A percentile compares a stretch with the other conserved stretches of the same genome.
Conservation (phyloP, 2,888 invertebrate species). For the Dolichopus griseipennis region DNA sequence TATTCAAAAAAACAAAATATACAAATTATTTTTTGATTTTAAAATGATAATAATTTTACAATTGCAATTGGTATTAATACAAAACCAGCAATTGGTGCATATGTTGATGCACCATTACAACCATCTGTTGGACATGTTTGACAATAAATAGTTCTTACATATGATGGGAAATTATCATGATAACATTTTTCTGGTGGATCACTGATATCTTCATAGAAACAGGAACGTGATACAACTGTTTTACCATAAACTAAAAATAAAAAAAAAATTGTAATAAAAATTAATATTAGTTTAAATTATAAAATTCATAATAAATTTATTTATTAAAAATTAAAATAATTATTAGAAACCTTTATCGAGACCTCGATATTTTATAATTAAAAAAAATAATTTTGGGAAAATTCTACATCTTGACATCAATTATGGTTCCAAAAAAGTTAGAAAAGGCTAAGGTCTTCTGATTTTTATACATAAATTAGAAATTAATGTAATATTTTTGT, state of each 20-base stretch:
- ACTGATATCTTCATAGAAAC: slow-evolving; percentile 41
- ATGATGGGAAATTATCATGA: slow-evolving; percentile 38
- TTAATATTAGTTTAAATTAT: slow-evolving; percentile 13
- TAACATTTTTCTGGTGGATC: slow-evolving; percentile 39
- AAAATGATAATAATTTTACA: slow-evolving; percentile 18
- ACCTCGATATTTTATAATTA: too few relatives aligned
- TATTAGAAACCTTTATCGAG: too few relatives aligned
- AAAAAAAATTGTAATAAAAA: slow-evolving; percentile 13
- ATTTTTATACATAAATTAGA: too few relatives aligned
- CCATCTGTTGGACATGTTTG: slow-evolving; percentile 42
- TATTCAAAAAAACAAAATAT: too few relatives aligned
- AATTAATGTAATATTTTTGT: too few relatives aligned
- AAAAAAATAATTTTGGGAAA: too few relatives aligned
- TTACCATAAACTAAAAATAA: slow-evolving; percentile 40
- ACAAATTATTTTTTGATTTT: slow-evolving; percentile 12
- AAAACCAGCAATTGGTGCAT: slow-evolving; percentile 29
- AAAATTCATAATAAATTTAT: slow-evolving; percentile 9
- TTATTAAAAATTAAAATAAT: too few relatives aligned
- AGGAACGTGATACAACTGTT: slow-evolving; percentile 40
- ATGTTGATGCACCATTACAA: slow-evolving; percentile 35
- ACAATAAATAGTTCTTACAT: slow-evolving; percentile 40
- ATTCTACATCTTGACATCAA: too few relatives aligned
- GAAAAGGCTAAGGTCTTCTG: too few relatives aligned
- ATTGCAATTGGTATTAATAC: slow-evolving; percentile 20
- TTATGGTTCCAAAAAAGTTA: too few relatives aligned